These are phyloP conservation scores for Cyclopterus lumpus DNA, from an alignment of 2,797 vertebrate species.

Conservation along the genomic window DNA sequence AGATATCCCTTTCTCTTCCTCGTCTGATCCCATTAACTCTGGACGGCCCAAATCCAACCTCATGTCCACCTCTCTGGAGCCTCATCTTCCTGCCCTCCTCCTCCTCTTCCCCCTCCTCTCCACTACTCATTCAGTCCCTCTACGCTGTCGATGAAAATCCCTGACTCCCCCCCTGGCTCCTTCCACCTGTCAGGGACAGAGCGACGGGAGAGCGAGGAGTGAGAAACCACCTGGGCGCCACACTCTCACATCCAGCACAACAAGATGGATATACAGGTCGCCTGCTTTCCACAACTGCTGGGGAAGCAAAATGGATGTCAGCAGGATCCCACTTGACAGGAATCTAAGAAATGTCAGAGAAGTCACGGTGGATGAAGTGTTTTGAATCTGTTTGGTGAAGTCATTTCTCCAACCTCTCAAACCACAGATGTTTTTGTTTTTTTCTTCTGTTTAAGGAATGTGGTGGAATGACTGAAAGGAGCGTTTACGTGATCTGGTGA, in stretches of 20 bases:
- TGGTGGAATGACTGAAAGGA: slow-evolving; percentile 36
- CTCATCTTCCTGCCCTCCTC: slow-evolving; percentile 23
- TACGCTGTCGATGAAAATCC: slow-evolving; percentile 46
- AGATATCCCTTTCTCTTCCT: slow-evolving; percentile 76
- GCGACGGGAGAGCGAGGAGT: slow-evolving; percentile 56
- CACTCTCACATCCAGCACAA: slow-evolving; percentile 53
- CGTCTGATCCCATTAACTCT: slow-evolving; percentile 83
- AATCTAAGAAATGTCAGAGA: slow-evolving; percentile 75
- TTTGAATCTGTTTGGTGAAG: slow-evolving; percentile 62
- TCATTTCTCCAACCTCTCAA: slow-evolving; percentile 19
- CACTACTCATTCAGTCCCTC: slow-evolving; percentile 35
- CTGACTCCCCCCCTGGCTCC: slow-evolving; percentile 42
- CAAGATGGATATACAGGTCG: slow-evolving; percentile 70
- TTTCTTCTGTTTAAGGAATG: slow-evolving; percentile 15
- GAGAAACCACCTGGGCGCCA: slow-evolving; percentile 75
- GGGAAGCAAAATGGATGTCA: slow-evolving; percentile 70
- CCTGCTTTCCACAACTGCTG: slow-evolving; percentile 61
- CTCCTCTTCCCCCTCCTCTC: slow-evolving; percentile 11
- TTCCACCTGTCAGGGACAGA: slow-evolving; percentile 64
- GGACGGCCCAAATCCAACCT: slow-evolving; percentile 64
- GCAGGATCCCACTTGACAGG: slow-evolving; percentile 68
- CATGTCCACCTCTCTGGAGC: slow-evolving; percentile 45
- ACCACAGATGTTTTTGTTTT: slow-evolving; percentile 38
- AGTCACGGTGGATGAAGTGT: slow-evolving; percentile 71
- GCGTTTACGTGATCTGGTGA: slow-evolving; percentile 27